Evolutionary conservation across 2,888 invertebrate genomes (phyloP), one percentile per base, ranked within the genome.

Genomic region (Tetragonula carbonaria): DNA sequence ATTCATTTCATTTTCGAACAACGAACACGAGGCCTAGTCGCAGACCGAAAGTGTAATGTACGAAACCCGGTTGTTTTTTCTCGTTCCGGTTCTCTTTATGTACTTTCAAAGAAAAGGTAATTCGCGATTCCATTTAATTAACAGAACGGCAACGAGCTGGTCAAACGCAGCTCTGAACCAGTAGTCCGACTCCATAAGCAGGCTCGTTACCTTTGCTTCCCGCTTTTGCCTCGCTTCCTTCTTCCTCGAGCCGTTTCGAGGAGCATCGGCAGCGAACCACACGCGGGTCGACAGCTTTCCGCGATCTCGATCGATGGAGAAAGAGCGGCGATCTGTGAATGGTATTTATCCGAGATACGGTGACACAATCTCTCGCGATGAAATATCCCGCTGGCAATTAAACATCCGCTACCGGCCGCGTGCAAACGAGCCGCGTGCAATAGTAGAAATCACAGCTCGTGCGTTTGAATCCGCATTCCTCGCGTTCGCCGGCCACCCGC

Each of bases 381-480:
- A 82, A 79, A 72, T 82, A 80, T 78, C 53, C 67, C 63, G 57
- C 1, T 21, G 53, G 65, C 79, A 66, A 86, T 82, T 83, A 86
- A 45, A 78, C 77, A 80, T 78, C 51, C 59, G 62, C 76, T 55
- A 79, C 77, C 73, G 72, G 53, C 55, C 53, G 28, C 65, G 81
- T 53, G 83, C 28, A 74, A 83, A 77, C 76, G 53, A 59, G 83
- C 78, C 80, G 78, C 81, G 78, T 67, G 82, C 83, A 89, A 87
- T 70, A 50, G 80, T 68, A 59, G 78, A 75, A 78, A 68, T 86
- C 86, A 78, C 74, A 78, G 63, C 53, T 65, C 59, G 65, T 53
- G 28, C 16, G 28, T 74, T 67, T 79, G 78, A 80, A 82, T 80
- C 76, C 67, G 78, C 83, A 84, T 86, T 86, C 84, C 77, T 76